Evolutionary conservation across 2,113 vertebrate species (phyloP), one percentile per base, ranked within the genome.

Genomic region (Otis tarda): DNA sequence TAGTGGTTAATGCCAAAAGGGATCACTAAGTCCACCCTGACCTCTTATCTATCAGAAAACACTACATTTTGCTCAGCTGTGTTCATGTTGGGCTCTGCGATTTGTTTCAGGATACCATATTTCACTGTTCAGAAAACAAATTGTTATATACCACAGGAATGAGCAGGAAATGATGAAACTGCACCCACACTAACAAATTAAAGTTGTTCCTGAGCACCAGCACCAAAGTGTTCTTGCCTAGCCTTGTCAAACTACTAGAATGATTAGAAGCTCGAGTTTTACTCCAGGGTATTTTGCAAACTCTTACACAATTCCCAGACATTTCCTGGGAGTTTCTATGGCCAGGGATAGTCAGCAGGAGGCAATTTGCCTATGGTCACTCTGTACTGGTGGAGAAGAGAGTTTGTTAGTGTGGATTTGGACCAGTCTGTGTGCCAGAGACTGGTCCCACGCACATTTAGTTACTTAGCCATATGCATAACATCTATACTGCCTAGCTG

Each of bases 271-370:
- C 3, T 27, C 0, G 1, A 7, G 3, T 64, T 87, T 91, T 94
- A 15, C 19, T 28, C 27, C 13, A 28, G 15, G 18, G 56, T 11
- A 56, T 61, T 82, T 47, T 33, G 9, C 15, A 67, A 39, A 9
- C 8, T 74, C 31, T 73, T 21, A 47, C 13, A 70, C 2, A 61
- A n/a, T 73, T 91, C 37, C 12, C 33, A 73, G 14, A 24, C 0
- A 43, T 43, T 55, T 35, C 3, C 13, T n/a, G 35, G 13, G 30
- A 69, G 6, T 81, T 87, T n/a, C 43, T 74, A 10, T 24, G 27
- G 14, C 8, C 14, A 9, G 6, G 2, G 7, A n/a, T 55, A 14
- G 25, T 43, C 0, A 0, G 12, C 9, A 47, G 14, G 8, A 75
- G 5, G 5, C 4, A 91, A 28, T 59, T 61, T 89, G 5, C 24